Percentiles rank a stretch among this genome's conserved stretches.
phyloP scores from a whole-genome alignment of 2,113 vertebrate species.

The Hepsetus odoe region DNA sequence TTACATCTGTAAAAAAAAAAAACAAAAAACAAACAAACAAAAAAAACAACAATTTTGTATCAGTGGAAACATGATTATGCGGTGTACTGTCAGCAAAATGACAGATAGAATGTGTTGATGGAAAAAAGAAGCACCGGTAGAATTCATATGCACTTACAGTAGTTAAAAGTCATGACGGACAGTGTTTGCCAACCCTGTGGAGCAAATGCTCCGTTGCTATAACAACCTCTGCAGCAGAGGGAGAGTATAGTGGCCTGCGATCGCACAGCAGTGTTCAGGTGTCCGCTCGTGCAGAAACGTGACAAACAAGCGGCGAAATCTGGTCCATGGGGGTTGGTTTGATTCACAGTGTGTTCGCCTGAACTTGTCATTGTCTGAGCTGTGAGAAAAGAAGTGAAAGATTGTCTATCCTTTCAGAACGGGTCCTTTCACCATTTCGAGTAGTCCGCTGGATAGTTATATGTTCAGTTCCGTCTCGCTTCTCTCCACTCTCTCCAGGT shows the following conservation, averaged over 20 bases:
- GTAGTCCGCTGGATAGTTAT: neutral
- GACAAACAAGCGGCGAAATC: neutral
- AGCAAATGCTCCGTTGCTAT: neutral
- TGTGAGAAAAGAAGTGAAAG: neutral
- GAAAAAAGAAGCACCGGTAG: conserved; percentile 29
- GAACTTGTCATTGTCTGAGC: conserved; percentile 9
- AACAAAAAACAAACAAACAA: too few relatives aligned
- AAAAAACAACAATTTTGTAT: neutral
- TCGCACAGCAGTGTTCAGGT: conserved; percentile 3
- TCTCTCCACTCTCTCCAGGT: neutral
- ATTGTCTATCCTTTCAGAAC: neutral
- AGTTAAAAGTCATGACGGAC: neutral
- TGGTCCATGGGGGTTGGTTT: neutral
- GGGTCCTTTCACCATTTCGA: neutral
- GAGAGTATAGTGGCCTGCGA: conserved; percentile 2
- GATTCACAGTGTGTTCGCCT: conserved; percentile 20
- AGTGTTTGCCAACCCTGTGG: neutral
- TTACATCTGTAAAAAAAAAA: conserved; percentile 8
- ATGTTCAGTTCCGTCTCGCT: neutral
- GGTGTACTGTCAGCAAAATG: conserved; percentile 3
- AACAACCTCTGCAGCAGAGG: conserved; percentile 3
- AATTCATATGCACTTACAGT: conserved; percentile 30
- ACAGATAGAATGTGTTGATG: conserved; percentile 6
- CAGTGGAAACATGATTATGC: conserved; percentile 6
- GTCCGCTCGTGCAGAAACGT: neutral